These are phyloP conservation scores for Clarias magur DNA, from an alignment of 2,113 vertebrate species.

Conservation along the genomic window DNA sequence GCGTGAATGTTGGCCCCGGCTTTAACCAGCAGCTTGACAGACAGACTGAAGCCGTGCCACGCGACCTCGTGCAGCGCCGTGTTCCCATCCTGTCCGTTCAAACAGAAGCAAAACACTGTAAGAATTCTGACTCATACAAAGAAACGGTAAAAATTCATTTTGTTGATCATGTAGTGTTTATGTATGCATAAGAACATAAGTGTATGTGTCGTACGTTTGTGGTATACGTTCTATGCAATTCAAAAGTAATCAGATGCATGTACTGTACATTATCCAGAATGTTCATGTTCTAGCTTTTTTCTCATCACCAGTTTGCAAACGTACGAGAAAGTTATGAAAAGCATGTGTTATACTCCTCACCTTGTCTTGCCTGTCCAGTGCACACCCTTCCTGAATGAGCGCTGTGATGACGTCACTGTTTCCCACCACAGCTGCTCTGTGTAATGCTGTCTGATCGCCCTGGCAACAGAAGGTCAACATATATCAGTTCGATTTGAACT, in stretches of 20 bases:
- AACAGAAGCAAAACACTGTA: background rate
- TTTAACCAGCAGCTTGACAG: conserved; percentile 92
- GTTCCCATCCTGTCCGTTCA: conserved; percentile 83
- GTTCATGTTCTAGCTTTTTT: background rate
- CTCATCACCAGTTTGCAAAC: background rate
- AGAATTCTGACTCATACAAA: background rate
- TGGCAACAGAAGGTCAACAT: conserved; percentile 59
- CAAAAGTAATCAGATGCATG: background rate
- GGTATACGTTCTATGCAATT: background rate
- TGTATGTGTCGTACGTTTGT: background rate
- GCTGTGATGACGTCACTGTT: conserved; percentile 83
- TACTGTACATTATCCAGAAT: background rate
- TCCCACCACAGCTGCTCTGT: conserved; percentile 89
- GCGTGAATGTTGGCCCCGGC: conserved; percentile 92
- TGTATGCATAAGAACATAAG: background rate
- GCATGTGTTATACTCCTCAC: conserved; percentile 62
- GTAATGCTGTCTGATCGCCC: conserved; percentile 92
- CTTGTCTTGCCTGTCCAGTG: conserved; percentile 95
- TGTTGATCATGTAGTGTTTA: background rate
- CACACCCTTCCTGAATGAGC: conserved; percentile 90
- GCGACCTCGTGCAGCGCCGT: conserved; percentile 91
- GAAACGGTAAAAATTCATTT: background rate
- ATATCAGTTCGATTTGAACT: background rate
- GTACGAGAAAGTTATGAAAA: background rate
- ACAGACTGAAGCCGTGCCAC: conserved; percentile 97